Percentiles rank a stretch among this genome's conserved stretches.
phyloP scores from a whole-genome alignment of 2,888 invertebrate species.

The Odontocolon sp. region DNA sequence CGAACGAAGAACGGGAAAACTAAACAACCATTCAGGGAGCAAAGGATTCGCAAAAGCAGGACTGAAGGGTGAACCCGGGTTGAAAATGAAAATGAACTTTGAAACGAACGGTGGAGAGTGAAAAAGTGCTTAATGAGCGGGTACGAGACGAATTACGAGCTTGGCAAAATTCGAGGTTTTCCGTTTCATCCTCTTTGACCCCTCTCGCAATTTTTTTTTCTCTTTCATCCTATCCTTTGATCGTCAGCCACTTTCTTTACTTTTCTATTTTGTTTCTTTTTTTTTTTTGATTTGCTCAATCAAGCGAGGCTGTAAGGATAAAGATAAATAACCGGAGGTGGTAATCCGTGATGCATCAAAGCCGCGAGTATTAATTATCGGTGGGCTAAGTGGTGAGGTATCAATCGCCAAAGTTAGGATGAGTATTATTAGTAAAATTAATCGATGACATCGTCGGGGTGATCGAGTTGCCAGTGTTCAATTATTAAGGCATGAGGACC shows the following conservation, averaged over 20 bases:
- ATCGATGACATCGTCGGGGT: constrained; percentile 13
- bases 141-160: constrained; percentile 38
- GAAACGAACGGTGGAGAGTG: not conserved
- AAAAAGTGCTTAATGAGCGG: constrained; percentile 43
- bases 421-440: constrained; percentile 37
- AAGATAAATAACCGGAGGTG: not conserved
- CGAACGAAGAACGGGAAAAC: constrained; percentile 27
- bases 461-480: constrained; percentile 17
- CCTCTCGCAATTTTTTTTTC: constrained; percentile 21
- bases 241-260: not conserved
- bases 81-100: not conserved
- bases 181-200: constrained; percentile 36
- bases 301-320: not conserved
- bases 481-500: not conserved
- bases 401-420: constrained; percentile 19
- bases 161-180: constrained; percentile 32
- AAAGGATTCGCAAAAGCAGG: constrained; percentile 1
- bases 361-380: constrained; percentile 38
- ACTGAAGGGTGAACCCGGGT: not conserved
- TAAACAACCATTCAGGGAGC: constrained; percentile 22
- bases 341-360: constrained; percentile 6
- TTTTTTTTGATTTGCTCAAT: constrained; percentile 2
- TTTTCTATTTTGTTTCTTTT: not conserved
- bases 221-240: constrained; percentile 30
- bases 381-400: not conserved